Percentiles rank a stretch among this genome's conserved stretches.
These are phyloP conservation scores for Mohoua ochrocephala DNA, from an alignment of 2,113 vertebrate genomes.

Conservation along the genomic window DNA sequence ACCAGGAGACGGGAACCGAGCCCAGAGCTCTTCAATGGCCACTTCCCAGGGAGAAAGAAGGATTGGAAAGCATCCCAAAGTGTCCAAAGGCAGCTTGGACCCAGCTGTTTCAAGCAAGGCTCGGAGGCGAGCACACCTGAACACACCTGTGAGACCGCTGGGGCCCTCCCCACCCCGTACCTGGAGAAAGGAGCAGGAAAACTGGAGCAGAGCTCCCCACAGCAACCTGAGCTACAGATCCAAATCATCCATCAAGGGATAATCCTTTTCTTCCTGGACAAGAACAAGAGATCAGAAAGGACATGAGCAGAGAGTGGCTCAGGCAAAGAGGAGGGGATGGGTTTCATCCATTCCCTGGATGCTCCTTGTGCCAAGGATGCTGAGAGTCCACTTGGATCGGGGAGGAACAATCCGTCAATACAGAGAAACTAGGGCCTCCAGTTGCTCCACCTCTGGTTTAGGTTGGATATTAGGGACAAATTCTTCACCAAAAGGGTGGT, in stretches of 20 bases:
- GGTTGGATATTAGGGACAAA: not conserved
- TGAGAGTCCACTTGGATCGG: not conserved
- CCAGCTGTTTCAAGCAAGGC: not conserved
- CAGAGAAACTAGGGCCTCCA: not conserved
- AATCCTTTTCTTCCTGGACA: not conserved
- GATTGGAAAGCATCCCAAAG: not conserved
- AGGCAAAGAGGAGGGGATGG: not conserved
- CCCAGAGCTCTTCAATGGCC: not conserved
- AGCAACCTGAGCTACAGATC: not conserved
- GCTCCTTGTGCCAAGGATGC: not conserved
- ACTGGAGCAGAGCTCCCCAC: not conserved
- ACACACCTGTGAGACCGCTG: not conserved
- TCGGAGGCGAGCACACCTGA: not conserved
- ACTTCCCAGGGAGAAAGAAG: not conserved
- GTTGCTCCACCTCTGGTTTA: not conserved
- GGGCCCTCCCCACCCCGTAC: not conserved
- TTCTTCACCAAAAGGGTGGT: not conserved
- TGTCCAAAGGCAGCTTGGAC: not conserved
- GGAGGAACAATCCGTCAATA: not conserved
- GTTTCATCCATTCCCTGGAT: not conserved
- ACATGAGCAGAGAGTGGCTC: not conserved
- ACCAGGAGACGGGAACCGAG: conserved; percentile 26
- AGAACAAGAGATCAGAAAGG: not conserved
- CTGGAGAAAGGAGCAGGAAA: not conserved
- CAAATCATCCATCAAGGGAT: not conserved